phyloP scores from a whole-genome alignment of 2,797 vertebrate genomes.

The Xiphorhynchus erythropygius region DNA sequence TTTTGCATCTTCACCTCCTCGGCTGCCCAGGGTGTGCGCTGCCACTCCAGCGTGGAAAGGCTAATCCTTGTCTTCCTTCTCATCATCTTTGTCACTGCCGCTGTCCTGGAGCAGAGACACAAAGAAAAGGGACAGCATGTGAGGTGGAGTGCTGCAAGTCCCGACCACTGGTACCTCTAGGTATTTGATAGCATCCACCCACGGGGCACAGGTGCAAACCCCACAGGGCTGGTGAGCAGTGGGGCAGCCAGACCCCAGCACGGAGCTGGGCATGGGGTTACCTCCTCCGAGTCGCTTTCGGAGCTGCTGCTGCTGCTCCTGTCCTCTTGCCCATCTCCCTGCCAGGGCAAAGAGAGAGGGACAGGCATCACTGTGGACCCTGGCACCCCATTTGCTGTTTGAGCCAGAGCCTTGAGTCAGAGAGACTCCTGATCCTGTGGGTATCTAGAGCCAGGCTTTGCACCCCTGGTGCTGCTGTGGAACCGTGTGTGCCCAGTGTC shows the following conservation, averaged over 20 bases:
- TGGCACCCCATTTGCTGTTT: fast-evolving
- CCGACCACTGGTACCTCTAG: fast-evolving
- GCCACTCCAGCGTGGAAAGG: fast-evolving
- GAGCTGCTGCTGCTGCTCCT: constrained; percentile 45
- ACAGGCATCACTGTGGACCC: neutral
- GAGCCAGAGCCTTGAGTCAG: neutral
- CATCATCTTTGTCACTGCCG: neutral
- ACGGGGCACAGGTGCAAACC: neutral
- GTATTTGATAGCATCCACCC: neutral
- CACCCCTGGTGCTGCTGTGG: neutral
- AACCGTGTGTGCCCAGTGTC: fast-evolving
- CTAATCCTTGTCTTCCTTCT: constrained; percentile 42
- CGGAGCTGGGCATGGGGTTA: neutral
- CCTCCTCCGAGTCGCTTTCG: neutral
- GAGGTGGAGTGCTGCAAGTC: neutral
- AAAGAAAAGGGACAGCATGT: neutral
- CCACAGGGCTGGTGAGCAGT: neutral
- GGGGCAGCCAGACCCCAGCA: neutral
- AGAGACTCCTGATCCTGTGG: neutral
- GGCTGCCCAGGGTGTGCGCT: fast-evolving
- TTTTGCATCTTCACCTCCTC: neutral
- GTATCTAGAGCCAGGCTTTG: neutral
- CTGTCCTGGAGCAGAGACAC: neutral
- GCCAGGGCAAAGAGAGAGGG: neutral
- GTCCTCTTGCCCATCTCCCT: neutral